Conservation (phyloP, 2,797 vertebrate species). For the Eutrigla gurnardus region DNA sequence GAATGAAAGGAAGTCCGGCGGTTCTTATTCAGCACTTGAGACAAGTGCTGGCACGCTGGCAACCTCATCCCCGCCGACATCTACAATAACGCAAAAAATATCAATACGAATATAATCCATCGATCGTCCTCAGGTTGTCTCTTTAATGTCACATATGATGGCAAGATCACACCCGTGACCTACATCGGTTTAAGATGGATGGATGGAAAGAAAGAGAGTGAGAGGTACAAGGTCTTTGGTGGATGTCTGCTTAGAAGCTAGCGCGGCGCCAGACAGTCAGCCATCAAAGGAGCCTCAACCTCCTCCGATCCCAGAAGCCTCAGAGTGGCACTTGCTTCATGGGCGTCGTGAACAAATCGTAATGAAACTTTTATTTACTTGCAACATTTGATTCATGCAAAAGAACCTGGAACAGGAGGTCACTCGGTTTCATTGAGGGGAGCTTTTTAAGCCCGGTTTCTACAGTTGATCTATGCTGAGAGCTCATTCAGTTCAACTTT, state of each 20-base stretch:
- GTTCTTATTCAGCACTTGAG: slow-evolving; percentile 76
- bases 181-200: slow-evolving; percentile 16
- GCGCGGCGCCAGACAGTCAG: not conserved
- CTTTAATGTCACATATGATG: slow-evolving; percentile 47
- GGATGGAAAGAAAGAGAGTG: not conserved
- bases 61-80: slow-evolving; percentile 58
- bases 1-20: slow-evolving; percentile 71
- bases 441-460: not conserved
- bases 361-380: slow-evolving; percentile 8
- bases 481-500: not conserved
- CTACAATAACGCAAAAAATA: slow-evolving; percentile 57
- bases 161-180: slow-evolving; percentile 43
- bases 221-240: not conserved
- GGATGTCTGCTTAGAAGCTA: not conserved
- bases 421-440: not conserved
- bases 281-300: not conserved
- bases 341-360: slow-evolving; percentile 2
- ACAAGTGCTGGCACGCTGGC: slow-evolving; percentile 60
- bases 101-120: slow-evolving; percentile 67
- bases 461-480: not conserved
- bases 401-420: slow-evolving; percentile 6
- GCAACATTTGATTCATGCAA: slow-evolving; percentile 19
- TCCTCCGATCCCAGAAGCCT: not conserved
- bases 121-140: slow-evolving; percentile 57
- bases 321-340: not conserved